These are phyloP conservation scores for Bellardia pandia DNA, from an alignment of 2,888 invertebrate species.

Conservation along the genomic window DNA sequence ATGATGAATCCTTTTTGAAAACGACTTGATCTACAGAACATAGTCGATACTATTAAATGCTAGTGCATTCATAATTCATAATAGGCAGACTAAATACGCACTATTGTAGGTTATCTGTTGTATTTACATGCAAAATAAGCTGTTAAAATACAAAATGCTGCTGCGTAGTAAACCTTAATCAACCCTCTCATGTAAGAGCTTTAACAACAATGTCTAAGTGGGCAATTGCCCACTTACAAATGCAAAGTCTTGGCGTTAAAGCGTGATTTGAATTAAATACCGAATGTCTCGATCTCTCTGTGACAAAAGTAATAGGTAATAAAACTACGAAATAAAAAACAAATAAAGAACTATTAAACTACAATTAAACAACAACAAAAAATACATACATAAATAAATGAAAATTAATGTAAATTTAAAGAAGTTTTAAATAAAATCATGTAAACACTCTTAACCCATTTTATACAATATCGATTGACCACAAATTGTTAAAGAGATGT, in stretches of 20 bases:
- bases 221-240: conserved; percentile 14
- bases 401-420: conserved; percentile 32
- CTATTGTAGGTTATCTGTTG: no score
- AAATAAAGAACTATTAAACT: conserved; percentile 9
- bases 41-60: no score
- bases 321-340: conserved; percentile 10
- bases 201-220: conserved; percentile 2
- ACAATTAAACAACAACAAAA: conserved; percentile 1
- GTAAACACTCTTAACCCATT: conserved; percentile 25
- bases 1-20: no score
- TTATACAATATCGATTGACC: neutral
- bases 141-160: no score
- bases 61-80: no score
- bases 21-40: no score
- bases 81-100: no score
- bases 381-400: conserved; percentile 4
- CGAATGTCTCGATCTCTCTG: neutral
- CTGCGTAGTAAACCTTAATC: neutral
- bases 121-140: no score
- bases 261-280: conserved; percentile 55
- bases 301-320: neutral
- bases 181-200: conserved; percentile 5
- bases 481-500: neutral
- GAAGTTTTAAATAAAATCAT: conserved; percentile 44
- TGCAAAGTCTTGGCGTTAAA: conserved; percentile 26